These are phyloP conservation scores for Rotaria macrura DNA, from an alignment of 2,888 invertebrate species.

Conservation along the genomic window DNA sequence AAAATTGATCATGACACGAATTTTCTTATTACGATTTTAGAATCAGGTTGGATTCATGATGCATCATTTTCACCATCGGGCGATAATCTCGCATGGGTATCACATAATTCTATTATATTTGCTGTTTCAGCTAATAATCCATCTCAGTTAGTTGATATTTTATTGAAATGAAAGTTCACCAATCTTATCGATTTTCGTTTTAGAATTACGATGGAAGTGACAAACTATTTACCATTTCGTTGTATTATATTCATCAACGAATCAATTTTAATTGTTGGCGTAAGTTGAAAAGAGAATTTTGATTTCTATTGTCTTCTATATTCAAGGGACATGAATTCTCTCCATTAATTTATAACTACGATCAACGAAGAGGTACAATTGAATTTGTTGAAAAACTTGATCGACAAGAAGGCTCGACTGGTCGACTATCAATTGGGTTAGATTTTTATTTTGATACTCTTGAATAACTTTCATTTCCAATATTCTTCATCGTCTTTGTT, in stretches of 20 bases:
- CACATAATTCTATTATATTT: constrained; percentile 87
- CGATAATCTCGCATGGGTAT: constrained; percentile 88
- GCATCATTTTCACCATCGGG: constrained; percentile 91
- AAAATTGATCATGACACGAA: not conserved
- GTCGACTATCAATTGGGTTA: not conserved
- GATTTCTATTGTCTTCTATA: not conserved
- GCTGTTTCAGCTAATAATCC: constrained; percentile 37
- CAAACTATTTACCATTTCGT: constrained; percentile 14
- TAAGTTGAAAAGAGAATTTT: not conserved
- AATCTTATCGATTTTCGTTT: not conserved
- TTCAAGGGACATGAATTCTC: not conserved
- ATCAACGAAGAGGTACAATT: not conserved
- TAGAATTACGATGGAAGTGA: not conserved
- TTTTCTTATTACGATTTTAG: constrained; percentile 7
- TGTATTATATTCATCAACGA: constrained; percentile 5
- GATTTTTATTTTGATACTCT: not conserved
- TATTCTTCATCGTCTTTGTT: not conserved
- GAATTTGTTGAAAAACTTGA: constrained; percentile 9
- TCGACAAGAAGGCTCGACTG: not conserved
- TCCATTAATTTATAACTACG: not conserved
- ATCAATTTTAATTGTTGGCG: not conserved
- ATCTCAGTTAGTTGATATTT: not conserved
- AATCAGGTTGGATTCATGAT: constrained; percentile 85
- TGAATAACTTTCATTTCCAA: not conserved
- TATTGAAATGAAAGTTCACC: not conserved